These are phyloP conservation scores for Hippolais icterina DNA, from an alignment of 2,113 vertebrate genomes.

Conservation along the genomic window DNA sequence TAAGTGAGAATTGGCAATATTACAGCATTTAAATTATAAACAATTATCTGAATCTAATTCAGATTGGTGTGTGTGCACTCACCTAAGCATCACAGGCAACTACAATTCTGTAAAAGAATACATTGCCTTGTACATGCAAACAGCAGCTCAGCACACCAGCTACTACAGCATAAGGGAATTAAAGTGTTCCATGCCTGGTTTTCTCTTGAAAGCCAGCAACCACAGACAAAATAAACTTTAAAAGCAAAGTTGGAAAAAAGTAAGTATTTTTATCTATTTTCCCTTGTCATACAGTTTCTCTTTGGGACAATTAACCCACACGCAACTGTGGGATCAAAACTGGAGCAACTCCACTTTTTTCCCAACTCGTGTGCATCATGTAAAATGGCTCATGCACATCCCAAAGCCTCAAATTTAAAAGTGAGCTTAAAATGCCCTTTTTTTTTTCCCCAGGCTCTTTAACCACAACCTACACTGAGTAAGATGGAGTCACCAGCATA, in stretches of 20 bases:
- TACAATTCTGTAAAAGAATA: background rate
- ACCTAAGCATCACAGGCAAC: background rate
- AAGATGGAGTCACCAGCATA: background rate
- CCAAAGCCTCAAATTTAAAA: background rate
- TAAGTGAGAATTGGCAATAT: background rate
- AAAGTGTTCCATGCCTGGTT: no score
- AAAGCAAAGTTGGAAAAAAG: background rate
- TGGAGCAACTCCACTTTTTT: background rate
- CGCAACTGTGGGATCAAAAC: background rate
- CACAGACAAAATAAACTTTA: background rate
- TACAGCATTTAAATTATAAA: background rate
- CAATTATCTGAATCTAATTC: background rate
- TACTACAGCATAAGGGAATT: rapidly evolving
- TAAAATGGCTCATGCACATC: background rate
- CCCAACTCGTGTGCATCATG: background rate
- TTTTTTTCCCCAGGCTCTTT: background rate
- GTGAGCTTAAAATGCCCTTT: background rate
- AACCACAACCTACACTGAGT: background rate
- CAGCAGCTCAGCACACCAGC: background rate
- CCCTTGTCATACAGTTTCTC: background rate
- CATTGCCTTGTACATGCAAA: background rate
- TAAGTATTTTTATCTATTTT: background rate
- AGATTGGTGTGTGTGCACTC: background rate
- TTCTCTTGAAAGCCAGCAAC: background rate
- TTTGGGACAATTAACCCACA: background rate